Percentiles rank a stretch among this genome's conserved stretches.
Evolutionary conservation across 2,888 invertebrate genomes (phyloP).

Genomic region (Cheilosia soror): DNA sequence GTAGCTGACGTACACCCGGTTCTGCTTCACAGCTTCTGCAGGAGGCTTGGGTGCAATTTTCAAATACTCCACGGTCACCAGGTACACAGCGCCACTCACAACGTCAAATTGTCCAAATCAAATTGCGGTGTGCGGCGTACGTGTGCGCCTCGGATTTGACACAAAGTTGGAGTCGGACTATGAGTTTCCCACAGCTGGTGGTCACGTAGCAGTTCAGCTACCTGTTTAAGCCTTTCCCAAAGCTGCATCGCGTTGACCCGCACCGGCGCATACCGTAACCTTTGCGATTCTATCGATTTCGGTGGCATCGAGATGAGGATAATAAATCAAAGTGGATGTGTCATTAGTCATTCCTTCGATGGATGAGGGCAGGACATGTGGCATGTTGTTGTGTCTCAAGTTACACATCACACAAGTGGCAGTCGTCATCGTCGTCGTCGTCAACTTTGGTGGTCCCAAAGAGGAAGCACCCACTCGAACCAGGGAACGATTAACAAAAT

Average conservation of each 20-base stretch:
- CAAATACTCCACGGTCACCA: constrained; percentile 71
- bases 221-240: constrained; percentile 72
- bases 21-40: constrained; percentile 74
- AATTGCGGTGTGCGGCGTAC: constrained; percentile 59
- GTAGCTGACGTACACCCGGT: constrained; percentile 71
- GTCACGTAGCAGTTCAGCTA: constrained; percentile 68
- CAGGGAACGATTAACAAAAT: constrained; percentile 64
- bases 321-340: constrained; percentile 69
- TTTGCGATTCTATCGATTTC: constrained; percentile 62
- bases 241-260: constrained; percentile 47
- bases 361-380: constrained; percentile 71
- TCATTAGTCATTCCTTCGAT: constrained; percentile 72
- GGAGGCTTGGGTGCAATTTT: constrained; percentile 71
- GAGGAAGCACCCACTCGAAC: constrained; percentile 72
- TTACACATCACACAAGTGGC: constrained; percentile 72
- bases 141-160: constrained; percentile 64
- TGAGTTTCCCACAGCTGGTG: constrained; percentile 72
- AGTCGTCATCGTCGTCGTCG: constrained; percentile 25
- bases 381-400: constrained; percentile 73
- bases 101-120: constrained; percentile 67
- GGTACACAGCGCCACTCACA: constrained; percentile 13
- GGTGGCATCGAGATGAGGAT: constrained; percentile 48
- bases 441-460: constrained; percentile 69
- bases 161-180: constrained; percentile 53
- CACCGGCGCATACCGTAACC: constrained; percentile 35